A percentile compares a stretch with the other conserved stretches of the same genome.
Conservation (phyloP, 2,797 vertebrate genomes). For the Phoebastria nigripes region DNA sequence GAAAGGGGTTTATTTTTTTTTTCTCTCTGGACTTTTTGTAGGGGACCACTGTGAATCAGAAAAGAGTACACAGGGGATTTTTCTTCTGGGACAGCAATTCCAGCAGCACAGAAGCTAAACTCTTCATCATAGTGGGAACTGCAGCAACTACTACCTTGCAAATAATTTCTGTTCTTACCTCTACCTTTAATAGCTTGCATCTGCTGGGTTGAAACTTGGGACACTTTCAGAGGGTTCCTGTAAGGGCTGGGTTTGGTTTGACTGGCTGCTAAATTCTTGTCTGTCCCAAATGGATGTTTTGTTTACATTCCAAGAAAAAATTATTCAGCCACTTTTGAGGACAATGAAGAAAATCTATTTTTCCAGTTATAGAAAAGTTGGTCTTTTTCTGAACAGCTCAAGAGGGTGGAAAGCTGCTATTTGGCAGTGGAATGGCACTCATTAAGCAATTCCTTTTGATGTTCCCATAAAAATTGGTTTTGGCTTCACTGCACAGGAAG, state of each 20-base stretch:
- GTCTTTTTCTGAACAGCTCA: background rate
- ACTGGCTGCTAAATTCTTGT: background rate
- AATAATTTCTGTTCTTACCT: background rate
- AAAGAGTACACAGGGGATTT: background rate
- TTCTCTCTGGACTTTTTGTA: background rate
- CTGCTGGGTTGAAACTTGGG: background rate
- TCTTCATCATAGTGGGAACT: background rate
- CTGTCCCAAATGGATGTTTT: background rate
- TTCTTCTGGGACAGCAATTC: background rate
- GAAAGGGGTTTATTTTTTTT: background rate
- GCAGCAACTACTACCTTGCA: background rate
- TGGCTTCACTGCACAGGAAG: background rate
- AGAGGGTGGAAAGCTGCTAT: background rate
- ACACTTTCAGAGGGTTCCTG: background rate
- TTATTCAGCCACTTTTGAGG: background rate
- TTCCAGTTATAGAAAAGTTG: background rate
- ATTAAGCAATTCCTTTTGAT: background rate
- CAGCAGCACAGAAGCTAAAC: background rate
- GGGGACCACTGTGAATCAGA: background rate
- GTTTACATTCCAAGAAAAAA: background rate
- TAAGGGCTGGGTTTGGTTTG: background rate
- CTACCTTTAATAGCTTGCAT: background rate
- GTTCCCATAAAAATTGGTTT: background rate
- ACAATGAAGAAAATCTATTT: background rate
- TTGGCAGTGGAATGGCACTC: background rate